phyloP scores from a whole-genome alignment of 2,888 invertebrate species.

The Meiosimyza platycephala region DNA sequence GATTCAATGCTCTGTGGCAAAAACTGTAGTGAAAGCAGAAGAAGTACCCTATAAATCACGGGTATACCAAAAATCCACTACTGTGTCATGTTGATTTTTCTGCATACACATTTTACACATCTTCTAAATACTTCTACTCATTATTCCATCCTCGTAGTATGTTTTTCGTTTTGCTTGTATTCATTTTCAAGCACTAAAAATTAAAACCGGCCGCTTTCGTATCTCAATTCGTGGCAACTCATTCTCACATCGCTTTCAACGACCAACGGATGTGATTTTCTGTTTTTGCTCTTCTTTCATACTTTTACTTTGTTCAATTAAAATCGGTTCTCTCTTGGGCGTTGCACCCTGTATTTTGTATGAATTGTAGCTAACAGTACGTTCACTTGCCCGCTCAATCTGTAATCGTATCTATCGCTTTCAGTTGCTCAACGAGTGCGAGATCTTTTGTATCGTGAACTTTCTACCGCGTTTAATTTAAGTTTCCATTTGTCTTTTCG shows the following conservation, averaged over 20 bases:
- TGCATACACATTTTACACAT: too few species aligned
- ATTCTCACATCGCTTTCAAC: slow-evolving; percentile 33
- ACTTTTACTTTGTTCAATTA: not conserved
- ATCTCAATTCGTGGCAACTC: slow-evolving; percentile 17
- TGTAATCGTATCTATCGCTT: slow-evolving; percentile 13
- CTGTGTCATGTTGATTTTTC: too few species aligned
- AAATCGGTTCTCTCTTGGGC: slow-evolving; percentile 12
- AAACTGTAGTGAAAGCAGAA: too few species aligned
- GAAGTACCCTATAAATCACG: too few species aligned
- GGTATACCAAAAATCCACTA: too few species aligned
- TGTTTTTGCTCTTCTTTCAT: not conserved
- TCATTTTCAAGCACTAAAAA: too few species aligned
- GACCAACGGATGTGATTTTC: slow-evolving; percentile 29
- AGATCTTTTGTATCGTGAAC: slow-evolving; percentile 33
- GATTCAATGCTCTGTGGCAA: too few species aligned
- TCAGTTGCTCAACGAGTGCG: slow-evolving; percentile 26
- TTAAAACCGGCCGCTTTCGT: not conserved
- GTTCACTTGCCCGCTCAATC: slow-evolving; percentile 19
- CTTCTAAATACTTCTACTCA: too few species aligned
- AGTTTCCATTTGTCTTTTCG: too few species aligned
- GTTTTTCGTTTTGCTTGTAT: too few species aligned
- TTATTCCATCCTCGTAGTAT: too few species aligned
- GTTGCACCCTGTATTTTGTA: slow-evolving; percentile 27
- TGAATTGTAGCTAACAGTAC: slow-evolving; percentile 10
- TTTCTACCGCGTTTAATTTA: not conserved